Conservation (phyloP, 2,888 invertebrate genomes). For the Ypsolopha sequella region DNA sequence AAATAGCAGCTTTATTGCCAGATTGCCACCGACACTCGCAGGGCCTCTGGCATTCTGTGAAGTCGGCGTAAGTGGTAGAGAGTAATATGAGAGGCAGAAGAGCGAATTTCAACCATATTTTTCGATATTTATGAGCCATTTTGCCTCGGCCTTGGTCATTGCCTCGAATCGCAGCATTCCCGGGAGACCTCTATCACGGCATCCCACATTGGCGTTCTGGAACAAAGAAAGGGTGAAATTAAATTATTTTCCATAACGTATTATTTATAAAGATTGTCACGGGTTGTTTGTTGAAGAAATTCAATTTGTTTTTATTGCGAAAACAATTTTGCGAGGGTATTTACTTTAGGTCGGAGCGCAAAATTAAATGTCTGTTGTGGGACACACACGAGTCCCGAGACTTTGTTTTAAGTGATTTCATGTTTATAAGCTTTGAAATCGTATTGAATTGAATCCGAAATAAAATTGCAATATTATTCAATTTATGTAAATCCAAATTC, state of each 20-base stretch:
- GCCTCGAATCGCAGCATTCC: slow-evolving; percentile 58
- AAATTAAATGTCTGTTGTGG: not conserved
- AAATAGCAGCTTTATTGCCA: slow-evolving; percentile 88
- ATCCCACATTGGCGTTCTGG: slow-evolving; percentile 11
- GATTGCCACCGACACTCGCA: slow-evolving; percentile 91
- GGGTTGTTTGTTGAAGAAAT: not conserved
- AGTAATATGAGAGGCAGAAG: slow-evolving; percentile 38
- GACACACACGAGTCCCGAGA: no score
- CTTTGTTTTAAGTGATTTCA: no score
- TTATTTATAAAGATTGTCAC: not conserved
- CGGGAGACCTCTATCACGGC: slow-evolving; percentile 19
- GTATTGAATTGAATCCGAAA: no score
- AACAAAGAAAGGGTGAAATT: slow-evolving; percentile 9
- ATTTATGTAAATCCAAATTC: no score
- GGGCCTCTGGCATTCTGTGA: slow-evolving; percentile 74
- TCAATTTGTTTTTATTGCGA: not conserved
- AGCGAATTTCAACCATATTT: slow-evolving; percentile 56
- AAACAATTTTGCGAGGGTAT: not conserved
- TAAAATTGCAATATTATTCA: no score
- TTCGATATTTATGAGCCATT: slow-evolving; percentile 64
- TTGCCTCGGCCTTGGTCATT: slow-evolving; percentile 58
- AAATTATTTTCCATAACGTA: not conserved
- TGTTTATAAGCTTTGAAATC: no score
- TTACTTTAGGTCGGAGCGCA: not conserved
- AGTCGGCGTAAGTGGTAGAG: slow-evolving; percentile 56